Base-by-base conservation (phyloP, 2,888 invertebrate species). In the Eretmocerus hayati region DNA sequence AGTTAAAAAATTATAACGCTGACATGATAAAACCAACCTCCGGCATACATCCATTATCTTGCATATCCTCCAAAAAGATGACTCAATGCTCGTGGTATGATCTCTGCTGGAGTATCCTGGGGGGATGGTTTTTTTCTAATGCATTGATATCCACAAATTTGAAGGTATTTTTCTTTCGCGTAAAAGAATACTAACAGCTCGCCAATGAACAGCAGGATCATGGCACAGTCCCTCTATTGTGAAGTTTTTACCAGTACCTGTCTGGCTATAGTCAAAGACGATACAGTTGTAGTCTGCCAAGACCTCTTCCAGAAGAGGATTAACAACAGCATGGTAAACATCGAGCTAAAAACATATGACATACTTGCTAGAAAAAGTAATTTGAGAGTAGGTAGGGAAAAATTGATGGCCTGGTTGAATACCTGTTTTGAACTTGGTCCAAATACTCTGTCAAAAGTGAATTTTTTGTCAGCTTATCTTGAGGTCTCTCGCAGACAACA, bases 231-330 rank as follows among this genome's bases (percentile, higher is more conserved):
- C 94, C 56, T 90, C 88, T 95, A 99, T 97, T 0, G 97, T 97
- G 66, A 89, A 94, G 0, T 97, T 99, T 74, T 99, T 99, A 5
- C 97, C 97, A 0, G 88, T 88, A 46, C 90, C 90, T 0, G 90
- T 90, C 73, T 90, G 90, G 4, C 93, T 95, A 74, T 90, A 97
- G 19, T 96, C 96, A 75, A 99, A 97, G 16, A 97, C 91, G 0
- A 97, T 99, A 71, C 96, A 97, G 72, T 96, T 97, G 73, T 95
- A 99, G 0, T 97, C 97, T 20, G 81, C 78, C 19, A 97, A 75
- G 6, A 97, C 95, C 73, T 96, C 93, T 52, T 87, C 84, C 47
- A 97, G 84, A 19, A 94, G 78, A 0, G 95, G 95, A 42, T 82
- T 81, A 11, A 95, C 93, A 36, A 96, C 88, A 30, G 83, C 78